These are phyloP conservation scores for Dendrolimus pini DNA, from an alignment of 2,888 invertebrate species.

Conservation along the genomic window DNA sequence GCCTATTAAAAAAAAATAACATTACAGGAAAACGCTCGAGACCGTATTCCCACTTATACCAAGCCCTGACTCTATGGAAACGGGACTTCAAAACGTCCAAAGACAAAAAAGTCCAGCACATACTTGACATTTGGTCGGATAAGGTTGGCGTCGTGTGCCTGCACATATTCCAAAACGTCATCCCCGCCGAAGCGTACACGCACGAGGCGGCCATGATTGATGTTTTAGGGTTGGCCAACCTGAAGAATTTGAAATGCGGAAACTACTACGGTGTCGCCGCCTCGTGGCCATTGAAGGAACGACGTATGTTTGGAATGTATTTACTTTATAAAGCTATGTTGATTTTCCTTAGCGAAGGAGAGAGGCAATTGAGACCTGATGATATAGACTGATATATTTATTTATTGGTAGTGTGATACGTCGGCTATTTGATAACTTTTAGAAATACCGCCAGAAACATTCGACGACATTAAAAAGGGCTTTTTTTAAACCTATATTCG, in stretches of 20 bases:
- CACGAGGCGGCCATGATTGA: slow-evolving; percentile 97
- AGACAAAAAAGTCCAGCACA: slow-evolving; percentile 83
- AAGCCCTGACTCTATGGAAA: slow-evolving; percentile 84
- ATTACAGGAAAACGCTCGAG: slow-evolving; percentile 82
- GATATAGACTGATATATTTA: slow-evolving; percentile 73
- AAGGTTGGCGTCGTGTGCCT: slow-evolving; percentile 92
- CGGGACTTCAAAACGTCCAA: slow-evolving; percentile 58
- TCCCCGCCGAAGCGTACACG: slow-evolving; percentile 94
- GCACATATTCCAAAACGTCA: slow-evolving; percentile 92
- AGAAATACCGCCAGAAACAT: no score
- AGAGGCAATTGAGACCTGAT: slow-evolving; percentile 88
- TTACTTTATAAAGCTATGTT: slow-evolving; percentile 88
- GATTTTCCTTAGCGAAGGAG: slow-evolving; percentile 92
- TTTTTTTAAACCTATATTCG: background rate
- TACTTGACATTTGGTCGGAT: slow-evolving; percentile 91
- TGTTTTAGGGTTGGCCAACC: slow-evolving; percentile 84
- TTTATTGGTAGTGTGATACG: no score
- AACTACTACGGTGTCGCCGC: slow-evolving; percentile 88
- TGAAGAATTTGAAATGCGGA: slow-evolving; percentile 88
- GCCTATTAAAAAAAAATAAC: no score
- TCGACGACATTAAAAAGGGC: no score
- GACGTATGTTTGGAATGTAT: slow-evolving; percentile 85
- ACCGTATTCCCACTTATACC: slow-evolving; percentile 93
- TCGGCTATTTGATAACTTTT: no score
- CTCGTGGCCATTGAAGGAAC: slow-evolving; percentile 83